Percentiles rank a stretch among this genome's conserved stretches.
Conservation (phyloP, 2,888 invertebrate species). For the Leptinotarsa juncta region DNA sequence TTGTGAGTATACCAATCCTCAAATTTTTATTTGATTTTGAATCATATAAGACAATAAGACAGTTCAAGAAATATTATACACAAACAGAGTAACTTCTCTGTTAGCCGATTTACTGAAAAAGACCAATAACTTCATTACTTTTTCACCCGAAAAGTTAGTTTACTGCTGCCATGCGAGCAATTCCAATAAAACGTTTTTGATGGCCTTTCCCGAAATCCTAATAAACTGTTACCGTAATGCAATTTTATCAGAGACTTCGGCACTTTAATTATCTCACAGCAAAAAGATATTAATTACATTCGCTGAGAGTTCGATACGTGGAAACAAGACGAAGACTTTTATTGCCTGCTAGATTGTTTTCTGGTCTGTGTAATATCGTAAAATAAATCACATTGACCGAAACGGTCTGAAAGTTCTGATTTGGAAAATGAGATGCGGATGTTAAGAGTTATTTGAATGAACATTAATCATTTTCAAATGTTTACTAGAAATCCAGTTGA, state of each 20-base stretch:
- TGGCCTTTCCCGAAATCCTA: constrained; percentile 53
- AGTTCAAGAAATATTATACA: no score
- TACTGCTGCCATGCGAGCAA: constrained; percentile 41
- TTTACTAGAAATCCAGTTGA: no score
- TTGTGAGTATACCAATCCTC: no score
- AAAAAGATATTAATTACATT: constrained; percentile 55
- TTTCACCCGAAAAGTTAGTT: constrained; percentile 34
- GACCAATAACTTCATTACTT: no score
- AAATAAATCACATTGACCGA: constrained; percentile 2
- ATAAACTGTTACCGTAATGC: constrained; percentile 52
- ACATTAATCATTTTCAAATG: no score
- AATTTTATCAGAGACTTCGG: constrained; percentile 52
- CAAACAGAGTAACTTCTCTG: no score
- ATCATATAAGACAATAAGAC: no score
- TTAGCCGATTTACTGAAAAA: no score
- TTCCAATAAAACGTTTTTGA: constrained; percentile 54
- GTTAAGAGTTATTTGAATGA: background rate
- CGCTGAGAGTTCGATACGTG: constrained; percentile 49
- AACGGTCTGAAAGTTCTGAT: background rate
- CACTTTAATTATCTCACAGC: constrained; percentile 49
- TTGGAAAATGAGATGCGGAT: background rate
- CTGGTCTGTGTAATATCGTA: constrained; percentile 1
- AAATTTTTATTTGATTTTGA: no score
- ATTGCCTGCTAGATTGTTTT: constrained; percentile 6
- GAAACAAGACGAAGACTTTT: constrained; percentile 17